phyloP scores from a whole-genome alignment of 2,113 vertebrate genomes.

The Erythrolamprus reginae region DNA sequence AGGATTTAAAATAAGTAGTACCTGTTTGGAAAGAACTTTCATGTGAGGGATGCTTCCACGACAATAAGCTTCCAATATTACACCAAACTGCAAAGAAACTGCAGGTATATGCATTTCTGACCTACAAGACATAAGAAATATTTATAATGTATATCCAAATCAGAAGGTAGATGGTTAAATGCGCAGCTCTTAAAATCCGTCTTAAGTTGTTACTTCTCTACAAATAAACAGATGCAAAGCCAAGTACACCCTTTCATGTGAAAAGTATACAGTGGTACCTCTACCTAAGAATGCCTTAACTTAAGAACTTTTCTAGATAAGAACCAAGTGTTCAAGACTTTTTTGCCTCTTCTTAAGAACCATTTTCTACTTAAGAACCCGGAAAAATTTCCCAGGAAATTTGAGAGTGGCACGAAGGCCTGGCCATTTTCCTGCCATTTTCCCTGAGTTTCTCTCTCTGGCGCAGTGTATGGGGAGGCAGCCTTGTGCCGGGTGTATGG shows the following conservation, averaged over 20 bases:
- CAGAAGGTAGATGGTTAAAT: neutral
- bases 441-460: too few relatives aligned
- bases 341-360: too few relatives aligned
- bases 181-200: neutral
- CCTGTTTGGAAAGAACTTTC: constrained; percentile 97
- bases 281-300: too few relatives aligned
- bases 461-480: too few relatives aligned
- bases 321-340: too few relatives aligned
- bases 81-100: constrained; percentile 86
- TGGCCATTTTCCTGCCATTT: too few relatives aligned
- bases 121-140: constrained; percentile 59
- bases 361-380: too few relatives aligned
- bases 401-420: too few relatives aligned
- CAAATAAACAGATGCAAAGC: neutral
- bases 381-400: too few relatives aligned
- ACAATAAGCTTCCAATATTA: constrained; percentile 96
- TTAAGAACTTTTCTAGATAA: too few relatives aligned
- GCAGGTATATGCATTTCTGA: constrained; percentile 95
- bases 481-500: too few relatives aligned
- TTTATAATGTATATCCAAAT: neutral
- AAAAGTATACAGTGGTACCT: too few relatives aligned
- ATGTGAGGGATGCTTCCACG: constrained; percentile 92
- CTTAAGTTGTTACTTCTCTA: neutral
- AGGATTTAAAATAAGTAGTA: constrained; percentile 33
- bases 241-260: neutral